Percentiles rank a stretch among this genome's conserved stretches.
These are phyloP conservation scores for Excalfactoria chinensis DNA, from an alignment of 2,113 vertebrate species.

Conservation along the genomic window DNA sequence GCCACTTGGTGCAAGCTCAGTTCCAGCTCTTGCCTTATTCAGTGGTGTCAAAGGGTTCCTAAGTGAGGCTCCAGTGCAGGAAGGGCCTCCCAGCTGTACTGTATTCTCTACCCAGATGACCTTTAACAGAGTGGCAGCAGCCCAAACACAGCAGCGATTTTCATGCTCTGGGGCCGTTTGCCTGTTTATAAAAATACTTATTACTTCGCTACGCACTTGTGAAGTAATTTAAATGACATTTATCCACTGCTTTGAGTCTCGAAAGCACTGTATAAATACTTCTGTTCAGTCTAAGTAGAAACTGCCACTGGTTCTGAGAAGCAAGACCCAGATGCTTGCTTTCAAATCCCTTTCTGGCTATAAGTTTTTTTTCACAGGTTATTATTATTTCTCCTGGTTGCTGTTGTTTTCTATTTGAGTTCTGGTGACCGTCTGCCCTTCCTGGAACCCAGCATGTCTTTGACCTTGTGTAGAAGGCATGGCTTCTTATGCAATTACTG, in stretches of 20 bases:
- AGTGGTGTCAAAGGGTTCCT: background rate
- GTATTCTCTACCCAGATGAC: slow-evolving; percentile 23
- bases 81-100: slow-evolving; percentile 1
- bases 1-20: background rate
- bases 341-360: slow-evolving; percentile 13
- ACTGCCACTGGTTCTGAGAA: background rate
- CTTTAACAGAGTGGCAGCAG: background rate
- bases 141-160: background rate
- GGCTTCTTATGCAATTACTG: slow-evolving; percentile 72
- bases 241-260: background rate
- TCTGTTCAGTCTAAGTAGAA: slow-evolving; percentile 4
- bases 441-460: slow-evolving; percentile 68
- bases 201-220: background rate
- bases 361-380: background rate
- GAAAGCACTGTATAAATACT: slow-evolving; percentile 17
- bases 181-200: background rate
- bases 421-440: background rate
- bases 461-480: slow-evolving; percentile 66
- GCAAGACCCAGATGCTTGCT: background rate
- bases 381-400: background rate
- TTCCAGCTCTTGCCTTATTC: background rate
- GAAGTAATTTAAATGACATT: background rate
- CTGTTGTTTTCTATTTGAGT: background rate
- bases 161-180: background rate
- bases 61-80: background rate